These are phyloP conservation scores for Pocota personata DNA, from an alignment of 2,888 invertebrate genomes.

Conservation along the genomic window DNA sequence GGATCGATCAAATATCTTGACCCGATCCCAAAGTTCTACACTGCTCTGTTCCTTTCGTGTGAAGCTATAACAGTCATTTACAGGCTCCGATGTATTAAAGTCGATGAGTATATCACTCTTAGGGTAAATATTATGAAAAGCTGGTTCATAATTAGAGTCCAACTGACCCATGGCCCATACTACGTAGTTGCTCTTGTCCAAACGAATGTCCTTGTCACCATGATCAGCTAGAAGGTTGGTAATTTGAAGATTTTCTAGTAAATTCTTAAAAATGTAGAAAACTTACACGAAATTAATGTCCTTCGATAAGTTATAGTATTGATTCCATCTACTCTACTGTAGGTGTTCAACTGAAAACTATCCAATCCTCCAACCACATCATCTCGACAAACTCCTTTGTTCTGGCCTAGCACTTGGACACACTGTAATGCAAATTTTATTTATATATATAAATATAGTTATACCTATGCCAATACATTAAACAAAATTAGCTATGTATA, in stretches of 20 bases:
- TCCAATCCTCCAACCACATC: conserved; percentile 91
- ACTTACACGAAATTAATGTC: conserved; percentile 88
- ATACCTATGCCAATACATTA: too few relatives aligned
- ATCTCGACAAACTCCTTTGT: conserved; percentile 94
- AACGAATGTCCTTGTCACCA: conserved; percentile 89
- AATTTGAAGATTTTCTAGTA: neutral
- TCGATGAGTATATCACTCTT: conserved; percentile 87
- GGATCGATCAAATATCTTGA: conserved; percentile 87
- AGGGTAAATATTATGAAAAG: conserved; percentile 92
- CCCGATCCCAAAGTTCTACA: conserved; percentile 85
- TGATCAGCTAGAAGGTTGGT: conserved; percentile 86
- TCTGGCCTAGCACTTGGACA: conserved; percentile 92
- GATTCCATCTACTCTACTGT: conserved; percentile 88
- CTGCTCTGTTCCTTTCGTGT: conserved; percentile 83
- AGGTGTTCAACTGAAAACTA: conserved; percentile 91
- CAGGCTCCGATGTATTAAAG: conserved; percentile 86
- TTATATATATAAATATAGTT: too few relatives aligned
- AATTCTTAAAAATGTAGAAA: neutral
- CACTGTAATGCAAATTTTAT: conserved; percentile 84
- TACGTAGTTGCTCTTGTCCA: conserved; percentile 86
- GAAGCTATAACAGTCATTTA: conserved; percentile 90
- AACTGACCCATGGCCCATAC: conserved; percentile 94
- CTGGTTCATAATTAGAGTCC: conserved; percentile 90
- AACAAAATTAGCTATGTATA: too few relatives aligned
- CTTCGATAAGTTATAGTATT: conserved; percentile 91